Percentiles rank a stretch among this genome's conserved stretches.
phyloP scores from a whole-genome alignment of 2,113 vertebrate species.

The human region GRCh38 chr9:74496501-74497000 shows the following conservation, averaged over 20 bases:
- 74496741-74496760: background rate
- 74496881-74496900: background rate
- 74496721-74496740: background rate
- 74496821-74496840: background rate
- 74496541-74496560: background rate
- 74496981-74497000: background rate
- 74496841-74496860: background rate
- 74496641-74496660: background rate
- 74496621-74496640: background rate
- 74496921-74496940: background rate
- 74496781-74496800: background rate
- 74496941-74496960: background rate
- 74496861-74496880: background rate
- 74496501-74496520: background rate
- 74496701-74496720: background rate
- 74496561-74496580: background rate
- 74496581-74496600: background rate
- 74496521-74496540: background rate
- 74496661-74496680: background rate
- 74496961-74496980: background rate
- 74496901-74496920: background rate
- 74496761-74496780: background rate
- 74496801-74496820: conserved; percentile 40
- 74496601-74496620: background rate
- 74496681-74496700: too few species aligned